Conservation (phyloP, 2,113 vertebrate genomes). For the Alectura lathami region DNA sequence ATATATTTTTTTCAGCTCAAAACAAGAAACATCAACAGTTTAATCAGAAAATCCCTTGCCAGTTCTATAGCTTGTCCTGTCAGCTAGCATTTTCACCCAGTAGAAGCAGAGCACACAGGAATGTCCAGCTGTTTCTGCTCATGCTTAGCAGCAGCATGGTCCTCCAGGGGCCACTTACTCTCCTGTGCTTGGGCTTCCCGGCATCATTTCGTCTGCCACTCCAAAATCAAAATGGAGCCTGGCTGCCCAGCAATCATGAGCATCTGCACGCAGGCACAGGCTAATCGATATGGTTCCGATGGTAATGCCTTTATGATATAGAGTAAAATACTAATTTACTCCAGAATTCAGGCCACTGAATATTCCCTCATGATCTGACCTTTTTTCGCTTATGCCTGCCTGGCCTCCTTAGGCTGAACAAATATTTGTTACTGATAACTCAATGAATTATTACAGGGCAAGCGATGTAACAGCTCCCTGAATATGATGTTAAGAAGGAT, state of each 20-base stretch:
- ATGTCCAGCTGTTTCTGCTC: neutral
- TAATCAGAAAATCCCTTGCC: neutral
- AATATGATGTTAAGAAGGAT: constrained; percentile 61
- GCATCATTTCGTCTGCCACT: constrained; percentile 17
- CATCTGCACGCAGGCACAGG: neutral
- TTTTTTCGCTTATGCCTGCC: constrained; percentile 24
- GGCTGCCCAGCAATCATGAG: constrained; percentile 55
- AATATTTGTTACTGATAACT: constrained; percentile 66
- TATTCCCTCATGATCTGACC: constrained; percentile 29
- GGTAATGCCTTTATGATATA: constrained; percentile 47
- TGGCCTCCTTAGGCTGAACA: constrained; percentile 36
- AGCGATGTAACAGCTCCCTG: constrained; percentile 22
- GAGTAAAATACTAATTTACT: constrained; percentile 65
- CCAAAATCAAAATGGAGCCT: constrained; percentile 1
- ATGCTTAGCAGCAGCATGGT: neutral
- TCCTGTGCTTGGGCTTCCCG: neutral
- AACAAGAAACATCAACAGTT: neutral
- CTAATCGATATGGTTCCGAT: constrained; percentile 27
- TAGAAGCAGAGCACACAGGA: neutral
- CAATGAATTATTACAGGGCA: constrained; percentile 46
- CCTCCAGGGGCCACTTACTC: neutral
- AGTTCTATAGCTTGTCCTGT: neutral
- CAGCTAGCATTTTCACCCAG: neutral
- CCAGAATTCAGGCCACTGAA: constrained; percentile 25
- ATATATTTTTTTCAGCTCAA: neutral